Conservation (phyloP, 2,113 vertebrate species). For the Monopterus albus region DNA sequence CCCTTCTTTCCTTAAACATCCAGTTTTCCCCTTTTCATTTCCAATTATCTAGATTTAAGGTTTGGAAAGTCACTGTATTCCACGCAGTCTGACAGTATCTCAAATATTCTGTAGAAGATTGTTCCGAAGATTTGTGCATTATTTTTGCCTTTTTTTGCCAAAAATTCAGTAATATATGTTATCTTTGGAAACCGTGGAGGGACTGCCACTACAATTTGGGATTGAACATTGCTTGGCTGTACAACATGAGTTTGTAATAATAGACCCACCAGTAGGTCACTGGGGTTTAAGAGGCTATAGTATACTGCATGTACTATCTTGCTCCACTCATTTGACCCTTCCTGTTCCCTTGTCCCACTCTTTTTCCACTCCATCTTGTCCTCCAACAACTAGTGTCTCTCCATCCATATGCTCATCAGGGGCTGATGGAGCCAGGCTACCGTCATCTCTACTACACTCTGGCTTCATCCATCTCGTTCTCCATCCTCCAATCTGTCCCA, state of each 20-base stretch:
- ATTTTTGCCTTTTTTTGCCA: constrained; percentile 1
- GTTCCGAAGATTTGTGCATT: constrained; percentile 2
- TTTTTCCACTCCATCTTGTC: constrained; percentile 28
- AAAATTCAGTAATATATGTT: constrained; percentile 25
- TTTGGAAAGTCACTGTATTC: neutral
- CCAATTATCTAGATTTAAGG: neutral
- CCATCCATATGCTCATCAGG: constrained; percentile 17
- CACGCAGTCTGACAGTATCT: constrained; percentile 2
- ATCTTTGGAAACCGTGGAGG: constrained; percentile 28
- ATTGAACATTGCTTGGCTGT: constrained; percentile 23
- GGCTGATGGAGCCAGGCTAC: constrained; percentile 21
- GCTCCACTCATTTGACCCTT: neutral
- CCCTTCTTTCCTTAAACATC: neutral
- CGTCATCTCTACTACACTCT: constrained; percentile 4
- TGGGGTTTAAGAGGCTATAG: neutral
- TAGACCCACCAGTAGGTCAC: neutral
- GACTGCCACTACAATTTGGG: constrained; percentile 12
- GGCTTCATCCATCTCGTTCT: constrained; percentile 35
- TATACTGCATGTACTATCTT: neutral
- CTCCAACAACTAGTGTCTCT: constrained; percentile 22
- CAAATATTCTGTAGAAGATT: neutral
- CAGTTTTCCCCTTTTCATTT: constrained; percentile 5
- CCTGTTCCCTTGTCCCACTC: constrained; percentile 5
- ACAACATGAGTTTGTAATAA: neutral
- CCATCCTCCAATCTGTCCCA: constrained; percentile 52